Evolutionary conservation across 2,888 invertebrate genomes (phyloP), one percentile per base, ranked within the genome.

Genomic region (Flexamia atlantica): DNA sequence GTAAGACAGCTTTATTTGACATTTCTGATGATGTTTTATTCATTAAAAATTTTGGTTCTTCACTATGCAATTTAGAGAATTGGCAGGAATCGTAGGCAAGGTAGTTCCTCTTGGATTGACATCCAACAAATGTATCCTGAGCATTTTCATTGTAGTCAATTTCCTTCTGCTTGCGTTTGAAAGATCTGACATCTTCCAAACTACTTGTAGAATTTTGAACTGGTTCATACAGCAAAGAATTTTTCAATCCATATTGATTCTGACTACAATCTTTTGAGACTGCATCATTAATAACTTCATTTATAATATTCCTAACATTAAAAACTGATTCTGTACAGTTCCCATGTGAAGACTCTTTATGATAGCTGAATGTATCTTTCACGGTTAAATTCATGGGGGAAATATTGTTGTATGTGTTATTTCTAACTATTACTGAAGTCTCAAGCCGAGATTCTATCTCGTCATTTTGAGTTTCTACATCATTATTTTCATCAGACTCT

Each of bases 351-450:
- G 64, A 28, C 14, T 17, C 64, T 57, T 57, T 2, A 28, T 64
- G 7, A 12, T 28, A 14, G 57, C 5, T 5, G 14, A 7, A 12
- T 23, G 23, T 57, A 20, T 57, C 23, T 20, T 57, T 2, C 0
- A 12, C 4, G 30, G 14, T 28, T 14, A 23, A 20, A 5, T 28
- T 30, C 30, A 28, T 64, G 14, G 64, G 30, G 20, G 42, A 40
- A 76, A 23, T 17, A n/a, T 10, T 25, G 28, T 76, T 50, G 50
- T n/a, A 53, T 32, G 30, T 53, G 14, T 53, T 23, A 32, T 79
- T 79, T 32, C 79, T 79, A 12, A 79, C 79, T 32, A 79, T 79
- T 7, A 79, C 79, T 32, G 79, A 79, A 53, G 79, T 79, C 46
- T 79, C 53, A 1, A 57, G 32, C 32, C 79, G 28, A 7, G 53